Evolutionary conservation across 1,140 invertebrate genomes (phyloP), one percentile per base, ranked within the genome.

Genomic region (Venustaconcha ellipsiformis): DNA sequence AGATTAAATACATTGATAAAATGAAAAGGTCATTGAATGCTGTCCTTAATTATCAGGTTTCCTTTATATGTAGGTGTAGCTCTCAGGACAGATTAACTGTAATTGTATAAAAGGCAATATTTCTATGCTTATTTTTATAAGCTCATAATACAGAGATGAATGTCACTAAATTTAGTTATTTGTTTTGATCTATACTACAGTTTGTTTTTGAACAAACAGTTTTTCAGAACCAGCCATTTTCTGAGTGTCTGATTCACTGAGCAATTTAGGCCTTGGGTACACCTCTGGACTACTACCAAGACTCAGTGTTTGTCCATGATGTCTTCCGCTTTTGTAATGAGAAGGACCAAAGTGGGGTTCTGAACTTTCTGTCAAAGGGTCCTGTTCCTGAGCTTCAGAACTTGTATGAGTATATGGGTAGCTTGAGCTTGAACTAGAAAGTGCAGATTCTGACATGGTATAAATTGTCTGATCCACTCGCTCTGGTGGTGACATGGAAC

Each of bases 401-500:
- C 62, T 85, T 20, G 79, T 75, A 23, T 77, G 74, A 17, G 68
- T 80, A 68, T 82, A 83, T 13, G 78, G 83, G 78, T 83, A 86
- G 65, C 86, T 86, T 2, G 87, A 88, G 74, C 90, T 91, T 14
- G 90, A 91, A n/a, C 89, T 90, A 2, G 90, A 91, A 71, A 92
- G 70, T 1, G 91, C 91, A 14, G 90, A 91, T 72, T 92, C 91
- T 4, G 91, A 91, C 76, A 91, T 82, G 17, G 90, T 87, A 78
- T 91, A 91, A 11, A 88, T 83, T 11, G 89, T 90, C 73, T 91
- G 91, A 75, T 92, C 91, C 55, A 89, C 85, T 68, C 89, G 91
- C 18, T 82, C 81, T 14, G 79, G 79, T 2, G 83, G 76, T 23
- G 82, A 78, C 30, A 76, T 64, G 30, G 79, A 82, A 72, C 90